Percentiles rank a stretch among this genome's conserved stretches.
phyloP scores from a whole-genome alignment of 1,140 invertebrate genomes.

The Plodia interpunctella region DNA sequence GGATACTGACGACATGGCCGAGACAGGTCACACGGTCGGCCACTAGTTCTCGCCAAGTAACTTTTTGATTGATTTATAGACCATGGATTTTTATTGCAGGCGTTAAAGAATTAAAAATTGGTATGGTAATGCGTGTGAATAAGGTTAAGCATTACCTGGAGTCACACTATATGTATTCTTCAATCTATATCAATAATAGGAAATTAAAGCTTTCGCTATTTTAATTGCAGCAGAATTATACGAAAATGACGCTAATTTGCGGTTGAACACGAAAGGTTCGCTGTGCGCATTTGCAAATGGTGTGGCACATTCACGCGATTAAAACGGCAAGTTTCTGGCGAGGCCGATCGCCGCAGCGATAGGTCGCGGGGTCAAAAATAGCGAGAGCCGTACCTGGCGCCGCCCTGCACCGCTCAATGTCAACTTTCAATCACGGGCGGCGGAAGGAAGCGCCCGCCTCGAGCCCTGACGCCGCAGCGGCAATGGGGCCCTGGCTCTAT shows the following conservation, averaged over 20 bases:
- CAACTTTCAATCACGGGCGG: constrained; percentile 66
- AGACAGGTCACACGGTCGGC: neutral
- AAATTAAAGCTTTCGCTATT: constrained; percentile 17
- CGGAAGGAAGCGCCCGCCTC: constrained; percentile 51
- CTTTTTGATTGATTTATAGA: neutral
- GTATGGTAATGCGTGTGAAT: no score
- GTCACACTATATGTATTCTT: neutral
- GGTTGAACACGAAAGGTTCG: constrained; percentile 36
- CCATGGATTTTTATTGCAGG: no score
- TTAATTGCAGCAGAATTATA: constrained; percentile 32
- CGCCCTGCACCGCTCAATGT: constrained; percentile 63
- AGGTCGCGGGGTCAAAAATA: constrained; percentile 69
- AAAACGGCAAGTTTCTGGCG: constrained; percentile 58
- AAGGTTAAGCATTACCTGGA: no score
- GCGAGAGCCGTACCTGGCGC: constrained; percentile 66
- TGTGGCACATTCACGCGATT: constrained; percentile 55
- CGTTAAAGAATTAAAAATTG: no score
- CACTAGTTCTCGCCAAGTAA: neutral
- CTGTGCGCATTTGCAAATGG: constrained; percentile 48
- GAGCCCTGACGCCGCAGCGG: constrained; percentile 21
- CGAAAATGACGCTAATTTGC: constrained; percentile 38
- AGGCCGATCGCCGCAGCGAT: constrained; percentile 68
- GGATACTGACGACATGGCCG: constrained; percentile 19
- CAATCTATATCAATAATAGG: neutral
- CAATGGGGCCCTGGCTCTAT: constrained; percentile 15